These are phyloP conservation scores for Ispidina picta DNA, from an alignment of 2,797 vertebrate genomes.

Conservation along the genomic window DNA sequence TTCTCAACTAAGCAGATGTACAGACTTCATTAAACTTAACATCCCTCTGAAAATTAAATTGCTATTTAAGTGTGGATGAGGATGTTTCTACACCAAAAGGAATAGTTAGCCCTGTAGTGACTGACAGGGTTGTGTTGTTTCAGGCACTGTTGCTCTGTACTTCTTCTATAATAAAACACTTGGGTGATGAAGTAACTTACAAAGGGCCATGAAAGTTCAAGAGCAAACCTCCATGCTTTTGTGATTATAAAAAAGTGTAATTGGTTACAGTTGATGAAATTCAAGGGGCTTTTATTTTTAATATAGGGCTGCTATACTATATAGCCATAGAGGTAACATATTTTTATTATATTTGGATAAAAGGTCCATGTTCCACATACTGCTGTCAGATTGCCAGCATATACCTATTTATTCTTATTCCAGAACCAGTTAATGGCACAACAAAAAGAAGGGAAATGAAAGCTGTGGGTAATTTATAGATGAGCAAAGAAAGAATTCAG, in stretches of 20 bases:
- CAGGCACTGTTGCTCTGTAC: background rate
- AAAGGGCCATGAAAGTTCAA: background rate
- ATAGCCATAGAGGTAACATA: background rate
- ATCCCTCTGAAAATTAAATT: background rate
- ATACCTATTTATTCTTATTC: background rate
- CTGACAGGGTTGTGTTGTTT: background rate
- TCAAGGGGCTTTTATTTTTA: background rate
- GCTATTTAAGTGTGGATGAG: background rate
- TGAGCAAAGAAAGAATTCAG: constrained; percentile 39
- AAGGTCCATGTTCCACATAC: background rate
- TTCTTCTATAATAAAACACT: background rate
- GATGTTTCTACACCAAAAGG: background rate
- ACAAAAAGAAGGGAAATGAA: constrained; percentile 46
- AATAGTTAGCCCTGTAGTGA: background rate
- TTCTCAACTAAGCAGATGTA: background rate
- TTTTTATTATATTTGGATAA: background rate
- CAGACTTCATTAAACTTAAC: background rate
- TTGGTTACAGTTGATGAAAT: background rate
- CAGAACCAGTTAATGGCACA: constrained; percentile 68
- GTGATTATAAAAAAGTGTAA: background rate
- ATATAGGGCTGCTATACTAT: background rate
- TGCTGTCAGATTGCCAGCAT: background rate
- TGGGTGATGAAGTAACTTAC: background rate
- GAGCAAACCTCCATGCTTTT: background rate
- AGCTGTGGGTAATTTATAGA: constrained; percentile 14